A percentile compares a stretch with the other conserved stretches of the same genome.
Conservation (phyloP, 2,113 vertebrate genomes). For the Hyperoodon ampullatus region DNA sequence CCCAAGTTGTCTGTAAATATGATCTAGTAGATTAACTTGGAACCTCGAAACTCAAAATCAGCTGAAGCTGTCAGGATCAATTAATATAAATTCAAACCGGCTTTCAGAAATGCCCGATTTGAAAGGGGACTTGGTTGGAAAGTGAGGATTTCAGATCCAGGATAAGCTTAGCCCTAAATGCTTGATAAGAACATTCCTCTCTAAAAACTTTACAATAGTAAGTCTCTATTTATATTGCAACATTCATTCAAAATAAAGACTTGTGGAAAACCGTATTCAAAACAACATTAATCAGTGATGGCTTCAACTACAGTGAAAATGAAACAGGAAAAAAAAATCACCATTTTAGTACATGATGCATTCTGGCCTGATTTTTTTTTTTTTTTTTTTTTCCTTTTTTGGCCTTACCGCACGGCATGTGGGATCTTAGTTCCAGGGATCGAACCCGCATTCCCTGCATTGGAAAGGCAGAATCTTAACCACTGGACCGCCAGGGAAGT, state of each 20-base stretch:
- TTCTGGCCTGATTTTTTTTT: background rate
- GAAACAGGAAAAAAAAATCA: background rate
- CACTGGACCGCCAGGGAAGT: too few relatives aligned
- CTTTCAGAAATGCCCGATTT: background rate
- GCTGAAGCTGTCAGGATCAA: slow-evolving; percentile 22
- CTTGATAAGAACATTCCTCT: slow-evolving; percentile 44
- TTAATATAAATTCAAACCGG: slow-evolving; percentile 31
- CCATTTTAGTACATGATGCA: background rate
- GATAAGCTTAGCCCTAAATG: background rate
- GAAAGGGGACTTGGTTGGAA: background rate
- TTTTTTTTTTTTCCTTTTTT: background rate
- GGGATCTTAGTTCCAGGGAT: too few relatives aligned
- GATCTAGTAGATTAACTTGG: background rate
- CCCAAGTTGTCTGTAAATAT: background rate
- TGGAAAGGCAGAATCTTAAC: too few relatives aligned
- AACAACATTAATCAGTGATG: background rate
- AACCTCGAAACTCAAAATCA: slow-evolving; percentile 54
- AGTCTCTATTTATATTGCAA: slow-evolving; percentile 36
- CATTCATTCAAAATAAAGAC: background rate
- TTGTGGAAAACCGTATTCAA: background rate
- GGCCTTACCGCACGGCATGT: too few relatives aligned
- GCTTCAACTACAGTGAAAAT: slow-evolving; percentile 19
- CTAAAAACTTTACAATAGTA: slow-evolving; percentile 39
- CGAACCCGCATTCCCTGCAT: too few relatives aligned
- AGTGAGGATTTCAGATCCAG: background rate